phyloP scores from a whole-genome alignment of 2,888 invertebrate species.

The Archaeoteleia sp. region DNA sequence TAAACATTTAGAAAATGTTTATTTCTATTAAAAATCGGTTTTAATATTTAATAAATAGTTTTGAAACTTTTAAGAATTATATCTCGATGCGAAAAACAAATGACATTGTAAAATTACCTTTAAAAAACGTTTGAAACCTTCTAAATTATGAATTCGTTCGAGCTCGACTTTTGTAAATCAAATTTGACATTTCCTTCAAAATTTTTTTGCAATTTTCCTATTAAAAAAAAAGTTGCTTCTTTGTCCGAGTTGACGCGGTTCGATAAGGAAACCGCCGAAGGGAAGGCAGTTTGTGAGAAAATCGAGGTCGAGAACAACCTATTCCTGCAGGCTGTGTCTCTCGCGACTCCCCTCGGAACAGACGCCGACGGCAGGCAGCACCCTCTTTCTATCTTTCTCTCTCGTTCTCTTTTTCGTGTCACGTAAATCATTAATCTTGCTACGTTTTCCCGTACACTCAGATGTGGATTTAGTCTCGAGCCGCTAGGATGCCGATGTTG shows the following conservation, averaged over 20 bases:
- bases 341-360: slow-evolving; percentile 59
- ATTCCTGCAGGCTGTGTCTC: slow-evolving; percentile 61
- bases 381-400: slow-evolving; percentile 55
- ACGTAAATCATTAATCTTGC: slow-evolving; percentile 74
- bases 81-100: too few relatives aligned
- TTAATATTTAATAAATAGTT: too few relatives aligned
- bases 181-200: neutral
- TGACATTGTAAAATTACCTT: neutral
- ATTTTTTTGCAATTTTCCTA: neutral
- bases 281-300: slow-evolving; percentile 60
- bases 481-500: slow-evolving; percentile 63
- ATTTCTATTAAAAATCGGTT: too few relatives aligned
- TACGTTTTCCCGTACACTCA: slow-evolving; percentile 73
- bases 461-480: slow-evolving; percentile 74
- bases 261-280: slow-evolving; percentile 42
- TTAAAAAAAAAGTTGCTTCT: slow-evolving; percentile 8
- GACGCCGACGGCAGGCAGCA: slow-evolving; percentile 57
- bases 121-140: neutral
- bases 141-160: too few relatives aligned
- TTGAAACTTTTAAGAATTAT: too few relatives aligned
- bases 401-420: slow-evolving; percentile 67
- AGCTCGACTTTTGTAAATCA: neutral
- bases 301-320: slow-evolving; percentile 60
- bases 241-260: slow-evolving; percentile 29
- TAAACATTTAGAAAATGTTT: too few relatives aligned